Base-by-base conservation (phyloP, 37 sponge, comb jelly and placozoan species). In the Agelas oroides region DNA sequence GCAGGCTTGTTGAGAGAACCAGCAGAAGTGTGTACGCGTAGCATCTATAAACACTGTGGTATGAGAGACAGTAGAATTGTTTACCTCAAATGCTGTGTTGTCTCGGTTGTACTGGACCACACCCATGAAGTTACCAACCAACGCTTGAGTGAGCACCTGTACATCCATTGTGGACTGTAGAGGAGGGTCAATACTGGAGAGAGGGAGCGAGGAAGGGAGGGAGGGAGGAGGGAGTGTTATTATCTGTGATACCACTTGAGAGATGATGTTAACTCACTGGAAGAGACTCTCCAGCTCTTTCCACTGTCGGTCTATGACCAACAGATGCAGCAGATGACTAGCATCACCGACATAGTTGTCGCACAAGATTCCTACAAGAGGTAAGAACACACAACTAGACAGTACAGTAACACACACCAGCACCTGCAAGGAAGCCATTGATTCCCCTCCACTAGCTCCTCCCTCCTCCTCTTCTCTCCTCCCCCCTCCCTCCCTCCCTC, bases 101-200 rank as follows among this genome's bases (percentile, higher is more conserved):
- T 96, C 96, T 54, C 41, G 87, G 64, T 96, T 96, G 88, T 96
- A 96, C 80, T 96, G 96, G 37, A 96, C 96, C 25, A 96, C 55
- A 3, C 77, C 96, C 68, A 77, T 75, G 60, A 96, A 93, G 52
- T 69, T 90, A 18, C 92, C 96, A 31, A 89, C 91, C 34, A 93
- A 53, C 20, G 35, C 81, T 27, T 73, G 37, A 25, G 86, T 79
- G 39, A 93, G 30, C 34, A 60, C 83, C 30, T 27, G 24, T 18
- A 75, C 79, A 61, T 96, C 95, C 30, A 76, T 16, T 32, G 54
- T 30, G 37, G n/a, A 66, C 32, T 63, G 6, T 12, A 96, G 78
- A 32, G 92, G 89, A 28, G 90, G 84, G 19, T 59, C 27, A 30
- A 89, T 55, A 52, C 36, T 30, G 59, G 46, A 72, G 73, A 24